These are phyloP conservation scores for Pseudanteris insignis DNA, from an alignment of 2,888 invertebrate species.

Conservation along the genomic window DNA sequence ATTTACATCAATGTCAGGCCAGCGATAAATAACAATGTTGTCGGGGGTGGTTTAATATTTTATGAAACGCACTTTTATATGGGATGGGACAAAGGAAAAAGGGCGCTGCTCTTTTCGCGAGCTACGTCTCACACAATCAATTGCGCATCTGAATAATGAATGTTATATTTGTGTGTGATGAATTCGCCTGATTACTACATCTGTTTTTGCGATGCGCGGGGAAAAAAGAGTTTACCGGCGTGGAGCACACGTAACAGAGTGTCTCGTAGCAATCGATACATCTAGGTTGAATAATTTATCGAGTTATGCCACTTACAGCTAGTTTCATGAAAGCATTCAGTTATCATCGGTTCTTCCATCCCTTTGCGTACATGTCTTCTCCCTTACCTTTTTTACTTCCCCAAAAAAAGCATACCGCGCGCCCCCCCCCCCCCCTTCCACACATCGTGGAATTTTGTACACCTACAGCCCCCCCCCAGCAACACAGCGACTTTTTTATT, in stretches of 20 bases:
- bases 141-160: constrained; percentile 40
- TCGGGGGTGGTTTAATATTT: constrained; percentile 35
- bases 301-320: constrained; percentile 46
- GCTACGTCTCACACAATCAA: constrained; percentile 26
- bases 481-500: too few species aligned
- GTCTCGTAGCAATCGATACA: constrained; percentile 44
- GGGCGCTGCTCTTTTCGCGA: constrained; percentile 6
- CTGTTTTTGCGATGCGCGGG: constrained; percentile 34
- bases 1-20: constrained; percentile 39
- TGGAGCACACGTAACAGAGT: constrained; percentile 38
- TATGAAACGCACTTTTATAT: constrained; percentile 36
- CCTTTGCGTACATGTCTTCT: too few species aligned
- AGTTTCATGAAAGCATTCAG: constrained; percentile 48
- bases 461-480: too few species aligned
- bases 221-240: constrained; percentile 44
- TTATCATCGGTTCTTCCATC: too few species aligned
- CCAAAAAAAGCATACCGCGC: too few species aligned
- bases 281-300: constrained; percentile 45
- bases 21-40: constrained; percentile 36
- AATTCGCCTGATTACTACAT: constrained; percentile 42
- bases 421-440: too few species aligned
- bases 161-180: constrained; percentile 40
- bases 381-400: too few species aligned
- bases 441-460: too few species aligned
- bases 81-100: constrained; percentile 19